A percentile compares a stretch with the other conserved stretches of the same genome.
These are phyloP conservation scores for Parotocinclus haroldoi DNA, from an alignment of 2,797 vertebrate genomes.

Conservation along the genomic window DNA sequence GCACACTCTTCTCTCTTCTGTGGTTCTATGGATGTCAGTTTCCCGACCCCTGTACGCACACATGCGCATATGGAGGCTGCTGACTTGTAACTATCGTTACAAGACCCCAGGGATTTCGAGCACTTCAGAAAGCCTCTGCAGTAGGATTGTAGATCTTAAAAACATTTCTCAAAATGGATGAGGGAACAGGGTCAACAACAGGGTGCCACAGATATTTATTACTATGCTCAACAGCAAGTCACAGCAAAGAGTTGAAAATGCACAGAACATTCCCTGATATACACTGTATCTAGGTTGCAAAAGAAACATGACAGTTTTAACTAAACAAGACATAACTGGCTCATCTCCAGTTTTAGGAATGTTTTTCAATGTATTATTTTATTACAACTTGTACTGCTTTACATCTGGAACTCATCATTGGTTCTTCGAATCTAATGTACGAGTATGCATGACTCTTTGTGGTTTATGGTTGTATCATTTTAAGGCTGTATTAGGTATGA, in stretches of 20 bases:
- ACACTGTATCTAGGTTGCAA: neutral
- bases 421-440: neutral
- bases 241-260: neutral
- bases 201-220: neutral
- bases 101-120: slow-evolving; percentile 28
- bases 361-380: slow-evolving; percentile 3
- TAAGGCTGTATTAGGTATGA: too few relatives aligned
- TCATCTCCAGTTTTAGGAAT: neutral
- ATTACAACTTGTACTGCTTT: neutral
- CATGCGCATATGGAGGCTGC: slow-evolving; percentile 30
- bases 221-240: neutral
- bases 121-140: slow-evolving; percentile 57
- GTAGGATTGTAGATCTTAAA: slow-evolving; percentile 35
- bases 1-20: slow-evolving; percentile 12
- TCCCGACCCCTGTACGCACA: slow-evolving; percentile 11
- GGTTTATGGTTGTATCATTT: too few relatives aligned
- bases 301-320: neutral
- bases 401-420: neutral
- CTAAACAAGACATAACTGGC: neutral
- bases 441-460: too few relatives aligned
- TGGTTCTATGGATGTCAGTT: slow-evolving; percentile 12
- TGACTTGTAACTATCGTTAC: slow-evolving; percentile 40
- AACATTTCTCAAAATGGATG: slow-evolving; percentile 8
- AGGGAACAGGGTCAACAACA: slow-evolving; percentile 14
- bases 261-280: neutral